Base-by-base conservation (phyloP, 1,140 invertebrate genomes). In the Diorhabda elongata region DNA sequence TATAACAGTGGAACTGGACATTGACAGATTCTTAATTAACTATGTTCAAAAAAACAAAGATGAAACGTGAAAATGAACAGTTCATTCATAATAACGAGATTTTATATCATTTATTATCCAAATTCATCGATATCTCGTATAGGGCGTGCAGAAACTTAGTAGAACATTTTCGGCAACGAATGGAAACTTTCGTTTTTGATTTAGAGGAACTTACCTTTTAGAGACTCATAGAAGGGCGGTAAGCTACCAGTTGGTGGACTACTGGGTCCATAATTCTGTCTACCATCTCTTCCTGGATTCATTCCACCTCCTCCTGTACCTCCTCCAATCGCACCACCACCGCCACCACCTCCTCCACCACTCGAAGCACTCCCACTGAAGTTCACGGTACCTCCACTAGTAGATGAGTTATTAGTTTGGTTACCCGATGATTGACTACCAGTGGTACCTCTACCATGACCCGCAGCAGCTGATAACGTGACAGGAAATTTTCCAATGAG, bases 181-280 rank as follows among this genome's bases (percentile, higher is more conserved):
- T 26, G 26, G 26, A 26, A 26, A 26, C 26, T 26, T 26, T 26
- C 26, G 26, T 26, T 26, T 26, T 26, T 26, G 26, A 26, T 26
- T 26, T 26, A 26, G 26, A 26, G 1, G n/a, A 56, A 56, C 61
- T 44, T 60, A 67, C 65, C 87, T 80, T 93, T 94, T 0, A 94
- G 83, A 9, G 90, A 92, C 81, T 93, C 92, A 75, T 93, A 93
- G 75, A 94, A 93, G 1, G 92, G 92, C 5, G 92, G 92, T 60
- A 94, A 78, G 56, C 91, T 92, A 0, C 91, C 91, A 1, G 91
- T 92, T 3, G 91, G 91, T 61, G 91, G 91, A 71, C 91, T 92
- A 71, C 91, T 92, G 3, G 91, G 91, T 3, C 91, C 92, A 77
- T 93, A 93, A 77, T 92, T 92, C 59, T 90, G 90, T 42, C 91